Base-by-base conservation (phyloP, 2,113 vertebrate genomes). In the Channa maculata region DNA sequence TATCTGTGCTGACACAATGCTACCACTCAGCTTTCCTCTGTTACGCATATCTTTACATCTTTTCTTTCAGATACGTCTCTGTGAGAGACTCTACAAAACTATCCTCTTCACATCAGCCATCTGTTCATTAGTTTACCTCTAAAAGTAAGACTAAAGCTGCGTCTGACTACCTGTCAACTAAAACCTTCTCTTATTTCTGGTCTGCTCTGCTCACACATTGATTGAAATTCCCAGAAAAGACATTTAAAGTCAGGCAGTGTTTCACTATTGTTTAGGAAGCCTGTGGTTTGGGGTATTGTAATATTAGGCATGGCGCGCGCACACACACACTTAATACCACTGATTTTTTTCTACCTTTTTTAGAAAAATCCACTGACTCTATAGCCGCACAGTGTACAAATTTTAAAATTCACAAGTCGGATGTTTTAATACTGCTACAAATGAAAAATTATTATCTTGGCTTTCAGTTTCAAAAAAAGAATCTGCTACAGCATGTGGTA, bases 231-330 rank as follows among this genome's bases (percentile, higher is more conserved):
- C 10, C 0, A 57, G 63, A 38, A 70, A 43, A 65, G 14, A 1
- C 9, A 50, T 57, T 51, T 24, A 57, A 39, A 59, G 48, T 12
- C 51, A 75, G 81, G 24, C 87, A 64, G 49, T 33, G 77, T 89
- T 87, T 85, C 77, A 70, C 51, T 53, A 41, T 74, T 77, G 51
- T 84, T 54, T 37, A 57, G n/a, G 7, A 49, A 62, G 41, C 39
- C 13, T 65, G 62, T 70, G 46, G 34, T 81, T 76, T 80, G 8
- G 34, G 52, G 71, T 49, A 65, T 78, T 50, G 50, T 48, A 55
- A 78, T 36, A 72, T 15, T 57, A 8, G 38, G 46, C 62, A 85
- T 63, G 74, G 49, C 15, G 33, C 8, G 24, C 2, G 5, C 5
- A 37, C 15, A 24, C 7, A 46, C 44, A 60, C 39, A 24, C 24